phyloP scores from a whole-genome alignment of 1,140 invertebrate species.

The Drosophila nebulosa region DNA sequence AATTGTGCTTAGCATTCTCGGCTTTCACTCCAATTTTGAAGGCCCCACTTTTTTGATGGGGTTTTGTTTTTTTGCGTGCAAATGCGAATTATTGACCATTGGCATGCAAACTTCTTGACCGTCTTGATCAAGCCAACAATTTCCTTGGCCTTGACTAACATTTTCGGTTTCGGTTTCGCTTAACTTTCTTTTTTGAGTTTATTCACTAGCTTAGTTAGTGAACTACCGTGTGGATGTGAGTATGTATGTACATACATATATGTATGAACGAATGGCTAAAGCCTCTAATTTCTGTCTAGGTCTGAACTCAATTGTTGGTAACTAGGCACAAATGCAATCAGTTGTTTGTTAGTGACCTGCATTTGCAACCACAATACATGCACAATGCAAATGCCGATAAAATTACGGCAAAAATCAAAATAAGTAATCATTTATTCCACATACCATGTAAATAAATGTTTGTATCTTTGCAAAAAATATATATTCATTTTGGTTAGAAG shows the following conservation, averaged over 20 bases:
- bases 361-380: no score
- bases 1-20: slow-evolving; percentile 45
- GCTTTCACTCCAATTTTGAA: slow-evolving; percentile 11
- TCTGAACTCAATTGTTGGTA: slow-evolving; percentile 53
- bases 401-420: no score
- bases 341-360: no score
- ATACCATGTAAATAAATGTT: no score
- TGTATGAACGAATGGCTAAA: neutral
- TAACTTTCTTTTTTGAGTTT: neutral
- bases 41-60: slow-evolving; percentile 26
- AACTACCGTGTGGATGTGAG: neutral
- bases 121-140: slow-evolving; percentile 48
- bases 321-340: neutral
- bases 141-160: slow-evolving; percentile 51
- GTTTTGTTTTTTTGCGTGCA: slow-evolving; percentile 52
- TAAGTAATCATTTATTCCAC: no score
- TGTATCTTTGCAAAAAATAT: no score
- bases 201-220: neutral
- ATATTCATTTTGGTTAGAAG: no score
- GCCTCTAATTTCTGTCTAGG: slow-evolving; percentile 18
- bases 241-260: no score
- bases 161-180: slow-evolving; percentile 9
- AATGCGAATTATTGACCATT: slow-evolving; percentile 68
- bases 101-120: slow-evolving; percentile 65
- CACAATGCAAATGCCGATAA: no score